Percentiles rank a stretch among this genome's conserved stretches.
phyloP scores from a whole-genome alignment of 2,113 vertebrate species.

The Paramisgurnus dabryanus region DNA sequence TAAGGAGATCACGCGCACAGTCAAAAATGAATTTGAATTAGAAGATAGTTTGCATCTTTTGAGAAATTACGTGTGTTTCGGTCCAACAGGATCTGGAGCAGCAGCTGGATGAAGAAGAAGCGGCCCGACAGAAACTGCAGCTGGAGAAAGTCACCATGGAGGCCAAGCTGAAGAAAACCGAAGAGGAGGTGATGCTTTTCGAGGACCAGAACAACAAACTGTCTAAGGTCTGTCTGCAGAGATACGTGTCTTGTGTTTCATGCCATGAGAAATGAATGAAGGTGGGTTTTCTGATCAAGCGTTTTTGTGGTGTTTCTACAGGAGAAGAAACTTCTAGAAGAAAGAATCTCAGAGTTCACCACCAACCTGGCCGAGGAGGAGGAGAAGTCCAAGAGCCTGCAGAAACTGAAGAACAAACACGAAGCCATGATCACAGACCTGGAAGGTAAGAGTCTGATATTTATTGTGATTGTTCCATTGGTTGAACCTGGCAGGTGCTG shows the following conservation, averaged over 20 bases:
- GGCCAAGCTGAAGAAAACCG: conserved; percentile 92
- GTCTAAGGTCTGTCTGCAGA: conserved; percentile 77
- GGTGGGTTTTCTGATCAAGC: background rate
- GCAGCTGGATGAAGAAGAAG: conserved; percentile 96
- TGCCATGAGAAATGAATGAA: background rate
- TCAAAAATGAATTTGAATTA: too few relatives aligned
- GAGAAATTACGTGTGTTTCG: background rate
- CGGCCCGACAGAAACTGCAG: conserved; percentile 93
- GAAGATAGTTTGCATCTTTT: too few relatives aligned
- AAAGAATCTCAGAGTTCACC: conserved; percentile 92
- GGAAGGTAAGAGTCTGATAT: conserved; percentile 78
- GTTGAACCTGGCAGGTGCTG: too few relatives aligned
- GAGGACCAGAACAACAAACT: conserved; percentile 95
- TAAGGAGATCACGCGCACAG: conserved; percentile 53
- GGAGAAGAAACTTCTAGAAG: conserved; percentile 96
- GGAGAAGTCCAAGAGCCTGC: conserved; percentile 97
- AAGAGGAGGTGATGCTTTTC: conserved; percentile 90
- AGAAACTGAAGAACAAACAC: conserved; percentile 97
- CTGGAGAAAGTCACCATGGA: conserved; percentile 95
- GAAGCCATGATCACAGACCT: conserved; percentile 98
- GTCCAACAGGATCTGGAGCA: conserved; percentile 89
- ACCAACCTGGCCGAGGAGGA: conserved; percentile 95
- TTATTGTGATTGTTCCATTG: too few relatives aligned
- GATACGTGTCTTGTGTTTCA: too few relatives aligned
- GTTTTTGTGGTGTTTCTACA: conserved; percentile 58